Conservation (phyloP, 2,888 invertebrate species). For the Pediacus dermestoides region DNA sequence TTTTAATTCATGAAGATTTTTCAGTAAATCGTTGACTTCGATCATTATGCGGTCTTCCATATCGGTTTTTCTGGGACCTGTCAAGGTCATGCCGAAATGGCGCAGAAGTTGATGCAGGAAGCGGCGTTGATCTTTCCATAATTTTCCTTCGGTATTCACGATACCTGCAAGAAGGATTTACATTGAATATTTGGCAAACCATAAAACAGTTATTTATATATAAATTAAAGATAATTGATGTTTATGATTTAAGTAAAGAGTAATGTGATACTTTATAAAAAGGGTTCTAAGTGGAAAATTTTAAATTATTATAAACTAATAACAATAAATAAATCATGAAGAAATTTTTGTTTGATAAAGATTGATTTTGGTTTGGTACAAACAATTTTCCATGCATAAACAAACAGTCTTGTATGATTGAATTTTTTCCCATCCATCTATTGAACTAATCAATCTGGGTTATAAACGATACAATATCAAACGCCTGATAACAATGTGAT, state of each 20-base stretch:
- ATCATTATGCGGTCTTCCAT: constrained; percentile 82
- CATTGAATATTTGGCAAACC: constrained; percentile 1
- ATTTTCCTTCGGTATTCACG: constrained; percentile 80
- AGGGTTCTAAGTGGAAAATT: too few relatives aligned
- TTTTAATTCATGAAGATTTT: constrained; percentile 59
- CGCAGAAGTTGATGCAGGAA: constrained; percentile 83
- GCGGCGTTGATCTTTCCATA: constrained; percentile 87
- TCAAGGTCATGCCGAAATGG: constrained; percentile 83
- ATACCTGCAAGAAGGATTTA: constrained; percentile 70
- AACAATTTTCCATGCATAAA: neutral
- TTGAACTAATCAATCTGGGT: constrained; percentile 21
- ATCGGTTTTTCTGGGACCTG: constrained; percentile 73
- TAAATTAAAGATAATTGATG: too few relatives aligned
- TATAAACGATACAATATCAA: constrained; percentile 30
- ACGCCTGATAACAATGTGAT: constrained; percentile 24
- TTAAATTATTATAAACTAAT: too few relatives aligned
- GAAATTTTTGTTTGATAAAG: too few relatives aligned
- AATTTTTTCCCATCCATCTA: too few relatives aligned
- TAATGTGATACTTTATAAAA: too few relatives aligned
- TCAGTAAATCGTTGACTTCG: constrained; percentile 74
- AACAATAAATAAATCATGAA: too few relatives aligned
- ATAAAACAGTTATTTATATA: too few relatives aligned
- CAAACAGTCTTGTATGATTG: too few relatives aligned
- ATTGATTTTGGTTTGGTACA: too few relatives aligned
- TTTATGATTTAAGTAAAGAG: too few relatives aligned